phyloP scores from a whole-genome alignment of 2,888 invertebrate genomes.

The Diabrotica balteata region DNA sequence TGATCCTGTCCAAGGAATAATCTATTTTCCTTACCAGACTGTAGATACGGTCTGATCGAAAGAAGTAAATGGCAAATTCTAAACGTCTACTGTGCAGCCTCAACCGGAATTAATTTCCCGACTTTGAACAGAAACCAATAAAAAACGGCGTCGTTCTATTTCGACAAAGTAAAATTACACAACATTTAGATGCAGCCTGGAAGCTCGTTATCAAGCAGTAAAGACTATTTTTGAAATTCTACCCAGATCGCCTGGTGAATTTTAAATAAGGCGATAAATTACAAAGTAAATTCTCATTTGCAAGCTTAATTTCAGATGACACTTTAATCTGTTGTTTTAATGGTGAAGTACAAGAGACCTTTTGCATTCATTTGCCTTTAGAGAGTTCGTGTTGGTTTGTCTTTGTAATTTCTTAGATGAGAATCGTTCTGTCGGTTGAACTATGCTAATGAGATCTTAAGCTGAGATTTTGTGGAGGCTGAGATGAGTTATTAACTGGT shows the following conservation, averaged over 20 bases:
- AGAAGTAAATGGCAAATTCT: no score
- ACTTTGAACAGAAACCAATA: background rate
- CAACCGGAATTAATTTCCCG: background rate
- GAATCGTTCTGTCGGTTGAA: constrained; percentile 26
- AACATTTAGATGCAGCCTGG: constrained; percentile 16
- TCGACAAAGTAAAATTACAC: constrained; percentile 8
- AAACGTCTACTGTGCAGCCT: no score
- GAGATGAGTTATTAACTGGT: constrained; percentile 17
- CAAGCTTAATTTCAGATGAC: constrained; percentile 38
- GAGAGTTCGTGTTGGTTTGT: constrained; percentile 30
- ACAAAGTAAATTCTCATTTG: constrained; percentile 41
- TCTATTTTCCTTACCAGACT: no score
- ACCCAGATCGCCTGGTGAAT: constrained; percentile 33
- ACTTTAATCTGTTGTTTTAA: constrained; percentile 41
- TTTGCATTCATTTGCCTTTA: constrained; percentile 31
- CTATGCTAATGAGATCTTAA: constrained; percentile 22
- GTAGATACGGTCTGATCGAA: no score
- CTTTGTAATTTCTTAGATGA: constrained; percentile 22
- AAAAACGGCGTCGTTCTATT: background rate
- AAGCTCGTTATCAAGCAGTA: constrained; percentile 27
- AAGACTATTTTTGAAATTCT: constrained; percentile 33
- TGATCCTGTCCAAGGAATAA: no score
- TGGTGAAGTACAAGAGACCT: constrained; percentile 32
- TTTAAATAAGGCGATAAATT: constrained; percentile 41
- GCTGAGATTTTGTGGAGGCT: constrained; percentile 9